Evolutionary conservation across 2,113 vertebrate genomes (phyloP).

Genomic region (Saguinus midas): DNA sequence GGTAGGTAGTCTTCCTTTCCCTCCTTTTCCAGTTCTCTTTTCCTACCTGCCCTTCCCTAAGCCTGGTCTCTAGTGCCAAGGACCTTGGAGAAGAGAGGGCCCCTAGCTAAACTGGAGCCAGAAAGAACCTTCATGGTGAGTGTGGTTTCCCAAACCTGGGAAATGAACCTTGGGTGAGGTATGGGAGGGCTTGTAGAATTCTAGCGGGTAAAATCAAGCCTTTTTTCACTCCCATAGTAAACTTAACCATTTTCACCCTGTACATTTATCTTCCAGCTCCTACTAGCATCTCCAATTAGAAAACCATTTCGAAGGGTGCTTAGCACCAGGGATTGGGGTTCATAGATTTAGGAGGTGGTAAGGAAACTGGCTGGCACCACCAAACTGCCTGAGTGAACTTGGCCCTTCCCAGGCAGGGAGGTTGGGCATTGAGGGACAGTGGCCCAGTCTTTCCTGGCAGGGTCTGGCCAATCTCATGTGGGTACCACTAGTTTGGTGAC

Average conservation of each 20-base stretch:
- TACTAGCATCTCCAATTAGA: not conserved
- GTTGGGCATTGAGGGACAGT: not conserved
- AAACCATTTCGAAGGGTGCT: not conserved
- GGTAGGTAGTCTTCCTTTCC: not conserved
- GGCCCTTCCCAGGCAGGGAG: not conserved
- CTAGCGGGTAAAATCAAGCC: not conserved
- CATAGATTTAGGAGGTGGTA: not conserved
- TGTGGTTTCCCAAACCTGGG: not conserved
- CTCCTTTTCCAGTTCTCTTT: not conserved
- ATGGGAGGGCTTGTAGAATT: not conserved
- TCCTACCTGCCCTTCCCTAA: not conserved
- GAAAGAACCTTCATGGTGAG: constrained; percentile 1
- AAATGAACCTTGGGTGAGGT: not conserved
- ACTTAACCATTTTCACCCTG: not conserved
- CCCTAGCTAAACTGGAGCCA: not conserved
- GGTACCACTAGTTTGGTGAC: constrained; percentile 13
- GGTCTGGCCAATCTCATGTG: constrained; percentile 24
- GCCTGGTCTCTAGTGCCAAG: not conserved
- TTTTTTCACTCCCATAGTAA: not conserved
- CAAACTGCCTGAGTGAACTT: constrained; percentile 60
- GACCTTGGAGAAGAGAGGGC: not conserved
- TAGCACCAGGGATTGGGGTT: not conserved
- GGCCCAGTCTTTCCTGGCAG: not conserved
- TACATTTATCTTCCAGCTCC: not conserved
- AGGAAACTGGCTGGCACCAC: not conserved